phyloP scores from a whole-genome alignment of 2,113 vertebrate species.

The Labrus mixtus region DNA sequence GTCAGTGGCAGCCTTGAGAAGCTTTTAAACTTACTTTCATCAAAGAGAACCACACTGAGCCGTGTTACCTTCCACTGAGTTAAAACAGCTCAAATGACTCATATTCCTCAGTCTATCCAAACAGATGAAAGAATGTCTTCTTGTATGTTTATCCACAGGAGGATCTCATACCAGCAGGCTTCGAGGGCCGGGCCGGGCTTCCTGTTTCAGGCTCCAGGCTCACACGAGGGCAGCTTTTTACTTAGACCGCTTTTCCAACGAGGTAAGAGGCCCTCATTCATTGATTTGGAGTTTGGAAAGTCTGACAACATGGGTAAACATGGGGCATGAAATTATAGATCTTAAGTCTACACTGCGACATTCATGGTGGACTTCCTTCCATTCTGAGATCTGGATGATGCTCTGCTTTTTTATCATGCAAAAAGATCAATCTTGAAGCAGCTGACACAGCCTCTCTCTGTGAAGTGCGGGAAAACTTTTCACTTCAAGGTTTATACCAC shows the following conservation, averaged over 20 bases:
- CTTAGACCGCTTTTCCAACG: conserved; percentile 49
- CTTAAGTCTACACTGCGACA: neutral
- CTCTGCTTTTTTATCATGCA: neutral
- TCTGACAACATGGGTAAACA: neutral
- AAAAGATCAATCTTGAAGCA: too few species aligned
- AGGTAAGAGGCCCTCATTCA: neutral
- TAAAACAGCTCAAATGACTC: conserved; percentile 21
- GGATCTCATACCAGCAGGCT: conserved; percentile 43
- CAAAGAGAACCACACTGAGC: neutral
- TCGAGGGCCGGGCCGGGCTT: conserved; percentile 37
- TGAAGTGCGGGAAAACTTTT: too few species aligned
- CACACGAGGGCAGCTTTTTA: conserved; percentile 38
- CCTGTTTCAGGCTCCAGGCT: conserved; percentile 51
- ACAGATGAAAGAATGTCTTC: conserved; percentile 32
- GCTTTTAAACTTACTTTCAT: neutral
- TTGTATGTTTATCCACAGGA: conserved; percentile 25
- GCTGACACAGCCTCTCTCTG: too few species aligned
- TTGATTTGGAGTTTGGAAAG: neutral
- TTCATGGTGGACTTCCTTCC: neutral
- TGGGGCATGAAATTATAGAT: neutral
- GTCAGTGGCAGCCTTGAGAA: neutral
- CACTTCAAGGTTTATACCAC: too few species aligned
- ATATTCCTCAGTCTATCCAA: conserved; percentile 1
- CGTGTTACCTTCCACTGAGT: neutral
- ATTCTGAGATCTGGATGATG: conserved; percentile 7